phyloP scores from a whole-genome alignment of 2,888 invertebrate species.

The Dione vanillae region DNA sequence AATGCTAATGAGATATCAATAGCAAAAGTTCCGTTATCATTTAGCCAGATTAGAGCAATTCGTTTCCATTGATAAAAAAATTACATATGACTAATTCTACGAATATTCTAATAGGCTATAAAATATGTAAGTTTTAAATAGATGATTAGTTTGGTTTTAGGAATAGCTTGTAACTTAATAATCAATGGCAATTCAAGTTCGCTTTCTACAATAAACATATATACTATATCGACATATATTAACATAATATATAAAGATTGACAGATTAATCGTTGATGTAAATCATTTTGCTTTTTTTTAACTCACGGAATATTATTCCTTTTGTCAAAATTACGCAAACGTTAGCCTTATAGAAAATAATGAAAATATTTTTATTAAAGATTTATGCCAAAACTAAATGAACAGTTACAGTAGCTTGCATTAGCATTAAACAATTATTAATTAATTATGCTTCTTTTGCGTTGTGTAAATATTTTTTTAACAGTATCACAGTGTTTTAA shows the following conservation, averaged over 20 bases:
- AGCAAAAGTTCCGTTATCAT: conserved; percentile 65
- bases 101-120: conserved; percentile 40
- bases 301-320: not conserved
- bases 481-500: too few species aligned
- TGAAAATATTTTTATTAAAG: too few species aligned
- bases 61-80: conserved; percentile 63
- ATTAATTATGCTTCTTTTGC: too few species aligned
- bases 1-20: conserved; percentile 72
- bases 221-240: not conserved
- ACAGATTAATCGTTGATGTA: not conserved
- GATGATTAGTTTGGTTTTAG: not conserved
- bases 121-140: conserved; percentile 19
- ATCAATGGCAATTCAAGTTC: conserved; percentile 9
- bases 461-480: too few species aligned
- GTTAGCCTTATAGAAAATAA: too few species aligned
- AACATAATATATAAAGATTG: not conserved
- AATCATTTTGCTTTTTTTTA: not conserved
- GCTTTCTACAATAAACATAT: not conserved
- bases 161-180: not conserved
- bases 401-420: too few species aligned
- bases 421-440: too few species aligned
- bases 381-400: too few species aligned
- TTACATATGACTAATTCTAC: conserved; percentile 49
- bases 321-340: too few species aligned
- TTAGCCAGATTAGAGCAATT: conserved; percentile 50